Conservation (phyloP, 1,140 invertebrate species). For the Aleiodes sp. region DNA sequence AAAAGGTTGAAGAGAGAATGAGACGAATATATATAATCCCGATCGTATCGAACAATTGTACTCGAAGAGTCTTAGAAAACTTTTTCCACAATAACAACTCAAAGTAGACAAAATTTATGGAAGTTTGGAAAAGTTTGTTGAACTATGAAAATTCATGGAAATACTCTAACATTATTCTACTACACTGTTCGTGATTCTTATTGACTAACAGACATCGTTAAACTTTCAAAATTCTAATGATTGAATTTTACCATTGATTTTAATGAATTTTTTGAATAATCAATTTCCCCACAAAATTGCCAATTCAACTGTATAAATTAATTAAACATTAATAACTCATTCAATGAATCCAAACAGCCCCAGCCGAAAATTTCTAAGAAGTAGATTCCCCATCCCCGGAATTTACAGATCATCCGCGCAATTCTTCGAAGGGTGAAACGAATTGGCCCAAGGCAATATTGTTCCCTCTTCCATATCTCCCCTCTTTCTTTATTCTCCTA, state of each 20-base stretch:
- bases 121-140: too few relatives aligned
- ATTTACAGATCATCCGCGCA: neutral
- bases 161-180: too few relatives aligned
- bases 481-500: slow-evolving; percentile 1
- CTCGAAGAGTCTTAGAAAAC: neutral
- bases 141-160: too few relatives aligned
- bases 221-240: too few relatives aligned
- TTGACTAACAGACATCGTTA: too few relatives aligned
- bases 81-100: slow-evolving; percentile 10
- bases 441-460: neutral
- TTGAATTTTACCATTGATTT: too few relatives aligned
- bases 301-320: too few relatives aligned
- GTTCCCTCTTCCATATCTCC: neutral
- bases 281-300: neutral
- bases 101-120: too few relatives aligned
- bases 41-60: neutral
- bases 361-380: neutral
- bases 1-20: neutral
- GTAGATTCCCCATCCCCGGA: neutral
- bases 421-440: neutral
- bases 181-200: too few relatives aligned
- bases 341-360: too few relatives aligned
- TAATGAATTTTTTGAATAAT: too few relatives aligned
- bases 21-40: neutral
- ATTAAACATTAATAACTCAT: too few relatives aligned